Conservation (phyloP, 92 coral and sea anemone genomes). For the Palythoa grandis region DNA sequence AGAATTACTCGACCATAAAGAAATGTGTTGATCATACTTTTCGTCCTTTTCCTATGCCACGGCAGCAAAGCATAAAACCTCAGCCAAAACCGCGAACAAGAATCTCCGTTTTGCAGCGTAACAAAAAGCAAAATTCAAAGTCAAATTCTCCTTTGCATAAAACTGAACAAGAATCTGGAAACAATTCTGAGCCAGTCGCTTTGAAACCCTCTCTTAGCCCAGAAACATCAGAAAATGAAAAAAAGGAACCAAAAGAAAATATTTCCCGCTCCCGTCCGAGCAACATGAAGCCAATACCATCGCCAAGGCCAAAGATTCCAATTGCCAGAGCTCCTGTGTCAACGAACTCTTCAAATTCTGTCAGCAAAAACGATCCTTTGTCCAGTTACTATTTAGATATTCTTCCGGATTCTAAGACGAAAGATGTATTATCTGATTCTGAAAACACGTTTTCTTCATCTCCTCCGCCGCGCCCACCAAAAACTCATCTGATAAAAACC, state of each 20-base stretch:
- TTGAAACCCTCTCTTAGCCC: not conserved
- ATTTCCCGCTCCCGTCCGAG: not conserved
- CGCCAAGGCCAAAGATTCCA: not conserved
- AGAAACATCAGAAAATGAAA: not conserved
- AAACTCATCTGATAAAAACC: not conserved
- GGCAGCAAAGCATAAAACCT: not conserved
- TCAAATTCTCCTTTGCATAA: not conserved
- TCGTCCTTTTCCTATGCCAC: not conserved
- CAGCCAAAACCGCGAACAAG: slow-evolving; percentile 11
- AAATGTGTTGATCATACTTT: not conserved
- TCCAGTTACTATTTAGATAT: not conserved
- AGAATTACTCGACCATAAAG: not conserved
- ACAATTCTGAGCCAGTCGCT: not conserved
- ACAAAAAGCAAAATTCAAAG: not conserved
- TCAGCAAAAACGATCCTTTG: not conserved
- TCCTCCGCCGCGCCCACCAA: slow-evolving; percentile 3
- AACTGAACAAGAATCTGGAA: not conserved
- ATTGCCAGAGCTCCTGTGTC: not conserved
- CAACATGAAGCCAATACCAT: not conserved
- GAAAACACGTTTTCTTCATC: not conserved
- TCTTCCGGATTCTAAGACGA: not conserved
- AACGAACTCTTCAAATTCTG: too few species aligned
- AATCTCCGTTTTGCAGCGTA: not conserved
- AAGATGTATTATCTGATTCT: not conserved
- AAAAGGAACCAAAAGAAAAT: not conserved